A percentile compares a stretch with the other conserved stretches of the same genome.
These are phyloP conservation scores for Oreochromis niloticus DNA, from an alignment of 2,113 vertebrate species.

Conservation along the genomic window DNA sequence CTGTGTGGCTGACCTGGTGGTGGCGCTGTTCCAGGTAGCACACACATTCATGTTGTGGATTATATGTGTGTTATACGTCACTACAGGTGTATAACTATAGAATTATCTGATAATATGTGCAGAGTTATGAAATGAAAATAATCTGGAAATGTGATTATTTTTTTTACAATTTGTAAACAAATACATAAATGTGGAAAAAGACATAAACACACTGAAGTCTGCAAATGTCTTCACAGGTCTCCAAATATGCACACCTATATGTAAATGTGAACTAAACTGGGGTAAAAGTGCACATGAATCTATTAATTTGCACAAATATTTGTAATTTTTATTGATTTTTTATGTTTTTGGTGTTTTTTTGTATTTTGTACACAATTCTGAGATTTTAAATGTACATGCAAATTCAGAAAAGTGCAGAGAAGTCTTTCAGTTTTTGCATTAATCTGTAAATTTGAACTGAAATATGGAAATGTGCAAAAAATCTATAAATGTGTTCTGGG, in stretches of 20 bases:
- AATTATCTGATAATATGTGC: not conserved
- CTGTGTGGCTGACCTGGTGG: constrained; percentile 82
- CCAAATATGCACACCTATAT: fast-evolving
- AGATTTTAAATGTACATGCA: not conserved
- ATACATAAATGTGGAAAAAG: not conserved
- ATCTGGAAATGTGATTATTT: not conserved
- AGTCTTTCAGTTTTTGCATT: not conserved
- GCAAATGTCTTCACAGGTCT: not conserved
- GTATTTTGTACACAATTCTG: not conserved
- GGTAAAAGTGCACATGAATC: not conserved
- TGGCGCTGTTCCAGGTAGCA: constrained; percentile 80
- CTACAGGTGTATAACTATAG: no score
- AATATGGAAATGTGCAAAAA: fast-evolving
- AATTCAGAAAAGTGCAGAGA: not conserved
- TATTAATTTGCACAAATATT: not conserved
- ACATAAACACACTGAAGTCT: not conserved
- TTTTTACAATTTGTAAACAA: not conserved
- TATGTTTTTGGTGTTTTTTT: not conserved
- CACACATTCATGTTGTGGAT: not conserved
- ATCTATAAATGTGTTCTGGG: not conserved
- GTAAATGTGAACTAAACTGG: not conserved
- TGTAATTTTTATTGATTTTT: not conserved
- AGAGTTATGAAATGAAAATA: not conserved
- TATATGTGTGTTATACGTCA: not conserved
- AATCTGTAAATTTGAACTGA: not conserved